These are phyloP conservation scores for Hoplodrina blanda DNA, from an alignment of 2,888 invertebrate species.

Conservation along the genomic window DNA sequence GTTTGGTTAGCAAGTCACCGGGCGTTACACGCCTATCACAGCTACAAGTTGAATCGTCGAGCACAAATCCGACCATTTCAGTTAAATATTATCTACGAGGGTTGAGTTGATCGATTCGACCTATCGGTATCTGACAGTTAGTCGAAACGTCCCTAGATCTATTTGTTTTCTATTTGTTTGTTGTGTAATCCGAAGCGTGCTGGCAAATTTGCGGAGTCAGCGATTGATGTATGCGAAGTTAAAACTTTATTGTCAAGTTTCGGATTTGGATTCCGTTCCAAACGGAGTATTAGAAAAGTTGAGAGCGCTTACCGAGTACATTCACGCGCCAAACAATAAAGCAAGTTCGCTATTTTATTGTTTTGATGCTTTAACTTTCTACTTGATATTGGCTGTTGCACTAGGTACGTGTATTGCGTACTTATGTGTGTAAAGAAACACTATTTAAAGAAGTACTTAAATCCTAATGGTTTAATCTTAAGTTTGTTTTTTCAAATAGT, in stretches of 20 bases:
- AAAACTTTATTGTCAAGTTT: constrained; percentile 53
- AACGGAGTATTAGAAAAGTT: constrained; percentile 60
- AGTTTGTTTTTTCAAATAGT: constrained; percentile 14
- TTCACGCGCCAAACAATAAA: constrained; percentile 62
- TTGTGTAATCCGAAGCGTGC: constrained; percentile 70
- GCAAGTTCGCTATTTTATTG: constrained; percentile 57
- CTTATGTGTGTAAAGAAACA: constrained; percentile 29
- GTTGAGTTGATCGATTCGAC: constrained; percentile 48
- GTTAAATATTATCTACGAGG: constrained; percentile 69
- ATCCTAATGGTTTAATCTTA: constrained; percentile 29
- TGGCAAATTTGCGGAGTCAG: constrained; percentile 61
- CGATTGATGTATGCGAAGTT: constrained; percentile 65
- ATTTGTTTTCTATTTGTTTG: constrained; percentile 70
- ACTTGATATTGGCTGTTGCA: constrained; percentile 54
- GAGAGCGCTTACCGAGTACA: constrained; percentile 54
- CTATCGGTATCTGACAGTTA: constrained; percentile 54
- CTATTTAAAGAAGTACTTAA: constrained; percentile 38
- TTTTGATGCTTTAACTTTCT: constrained; percentile 60
- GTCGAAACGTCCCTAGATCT: constrained; percentile 55
- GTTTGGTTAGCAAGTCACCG: constrained; percentile 54
- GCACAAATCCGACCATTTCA: constrained; percentile 65
- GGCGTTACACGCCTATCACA: constrained; percentile 38
- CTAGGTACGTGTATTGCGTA: constrained; percentile 46
- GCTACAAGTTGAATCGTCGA: constrained; percentile 57
- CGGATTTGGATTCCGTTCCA: constrained; percentile 38